A percentile compares a stretch with the other conserved stretches of the same genome.
These are phyloP conservation scores for Thereuonema tuberculata DNA, from an alignment of 1,140 invertebrate species.

Conservation along the genomic window DNA sequence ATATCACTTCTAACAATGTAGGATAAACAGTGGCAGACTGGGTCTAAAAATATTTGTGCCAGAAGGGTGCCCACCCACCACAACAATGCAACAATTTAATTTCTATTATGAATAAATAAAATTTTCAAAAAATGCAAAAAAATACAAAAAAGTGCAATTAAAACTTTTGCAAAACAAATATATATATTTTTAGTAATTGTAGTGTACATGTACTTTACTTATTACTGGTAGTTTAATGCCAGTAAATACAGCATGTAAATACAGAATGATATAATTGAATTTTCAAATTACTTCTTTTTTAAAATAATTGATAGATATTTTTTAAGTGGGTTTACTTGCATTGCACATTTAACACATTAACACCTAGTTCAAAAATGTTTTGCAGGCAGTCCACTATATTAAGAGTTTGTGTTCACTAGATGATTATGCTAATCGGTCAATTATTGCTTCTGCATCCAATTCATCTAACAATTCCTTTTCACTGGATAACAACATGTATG, in stretches of 20 bases:
- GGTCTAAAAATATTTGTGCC: too few species aligned
- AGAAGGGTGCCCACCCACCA: too few species aligned
- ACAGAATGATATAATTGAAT: background rate
- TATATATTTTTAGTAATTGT: too few species aligned
- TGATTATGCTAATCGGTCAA: background rate
- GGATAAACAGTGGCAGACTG: too few species aligned
- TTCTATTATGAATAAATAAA: too few species aligned
- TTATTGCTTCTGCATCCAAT: background rate
- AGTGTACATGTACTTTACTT: too few species aligned
- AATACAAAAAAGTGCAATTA: too few species aligned
- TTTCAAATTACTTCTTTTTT: background rate
- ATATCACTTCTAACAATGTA: too few species aligned
- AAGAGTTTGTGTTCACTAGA: background rate
- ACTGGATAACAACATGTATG: background rate
- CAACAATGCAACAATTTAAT: too few species aligned
- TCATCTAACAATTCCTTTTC: background rate
- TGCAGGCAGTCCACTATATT: background rate
- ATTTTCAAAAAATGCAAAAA: too few species aligned
- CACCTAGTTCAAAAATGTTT: background rate
- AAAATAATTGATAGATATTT: background rate
- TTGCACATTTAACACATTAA: background rate
- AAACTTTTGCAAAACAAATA: too few species aligned
- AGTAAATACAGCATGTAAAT: background rate
- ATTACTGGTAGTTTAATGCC: background rate
- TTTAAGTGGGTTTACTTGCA: background rate